These are phyloP conservation scores for Zaprionus capensis DNA, from an alignment of 1,140 invertebrate genomes.

Conservation along the genomic window DNA sequence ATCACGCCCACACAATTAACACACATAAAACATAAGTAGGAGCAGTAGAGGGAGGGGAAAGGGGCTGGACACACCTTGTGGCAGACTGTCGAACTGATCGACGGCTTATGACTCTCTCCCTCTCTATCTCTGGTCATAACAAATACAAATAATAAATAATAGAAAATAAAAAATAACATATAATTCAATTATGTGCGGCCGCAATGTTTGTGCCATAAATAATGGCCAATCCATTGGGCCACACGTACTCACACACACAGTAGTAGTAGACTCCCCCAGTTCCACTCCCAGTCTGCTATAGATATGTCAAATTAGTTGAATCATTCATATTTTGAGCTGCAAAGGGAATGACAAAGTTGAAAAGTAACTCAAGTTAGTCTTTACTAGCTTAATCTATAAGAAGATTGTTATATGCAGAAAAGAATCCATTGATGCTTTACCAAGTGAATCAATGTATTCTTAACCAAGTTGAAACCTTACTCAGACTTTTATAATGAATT, in stretches of 20 bases:
- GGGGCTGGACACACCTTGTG: conserved; percentile 49
- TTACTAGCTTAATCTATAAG: too few relatives aligned
- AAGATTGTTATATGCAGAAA: too few relatives aligned
- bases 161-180: conserved; percentile 58
- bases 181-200: conserved; percentile 80
- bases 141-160: conserved; percentile 20
- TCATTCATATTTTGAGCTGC: background rate
- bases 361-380: background rate
- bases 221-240: conserved; percentile 47
- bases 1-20: conserved; percentile 79
- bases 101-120: background rate
- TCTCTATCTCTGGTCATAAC: background rate
- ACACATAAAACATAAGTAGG: conserved; percentile 41
- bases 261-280: background rate
- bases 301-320: conserved; percentile 14
- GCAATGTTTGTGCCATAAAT: conserved; percentile 74
- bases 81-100: background rate
- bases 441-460: too few relatives aligned
- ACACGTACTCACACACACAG: conserved; percentile 20
- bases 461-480: too few relatives aligned
- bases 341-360: background rate
- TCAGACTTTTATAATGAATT: background rate
- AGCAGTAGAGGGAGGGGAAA: background rate
- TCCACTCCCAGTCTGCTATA: conserved; percentile 13
- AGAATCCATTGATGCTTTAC: too few relatives aligned